Percentiles rank a stretch among this genome's conserved stretches.
Conservation (phyloP, 2,888 invertebrate genomes). For the Drosophila silvestris region DNA sequence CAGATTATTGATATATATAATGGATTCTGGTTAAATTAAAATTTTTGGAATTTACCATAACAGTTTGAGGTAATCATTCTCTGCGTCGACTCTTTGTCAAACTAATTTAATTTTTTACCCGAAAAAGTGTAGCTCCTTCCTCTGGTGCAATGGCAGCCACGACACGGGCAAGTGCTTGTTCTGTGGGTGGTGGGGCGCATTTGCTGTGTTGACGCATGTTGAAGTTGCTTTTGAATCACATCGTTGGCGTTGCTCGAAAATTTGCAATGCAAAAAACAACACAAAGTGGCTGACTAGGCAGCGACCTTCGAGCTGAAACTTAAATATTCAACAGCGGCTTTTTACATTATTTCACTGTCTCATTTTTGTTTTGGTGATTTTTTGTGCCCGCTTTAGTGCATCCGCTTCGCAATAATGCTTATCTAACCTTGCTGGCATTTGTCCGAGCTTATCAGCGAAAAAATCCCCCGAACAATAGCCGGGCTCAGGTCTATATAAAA, state of each 20-base stretch:
- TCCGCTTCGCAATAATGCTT: slow-evolving; percentile 33
- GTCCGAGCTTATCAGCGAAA: slow-evolving; percentile 53
- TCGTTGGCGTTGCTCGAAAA: slow-evolving; percentile 48
- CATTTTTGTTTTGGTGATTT: background rate
- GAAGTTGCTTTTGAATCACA: slow-evolving; percentile 60
- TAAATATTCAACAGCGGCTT: slow-evolving; percentile 42
- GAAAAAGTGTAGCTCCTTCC: background rate
- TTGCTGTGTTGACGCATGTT: slow-evolving; percentile 65
- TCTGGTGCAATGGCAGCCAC: background rate
- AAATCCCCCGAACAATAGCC: slow-evolving; percentile 37
- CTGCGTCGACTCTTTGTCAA: background rate
- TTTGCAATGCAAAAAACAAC: slow-evolving; percentile 78
- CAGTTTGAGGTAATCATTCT: background rate
- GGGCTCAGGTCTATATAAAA: slow-evolving; percentile 55
- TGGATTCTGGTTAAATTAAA: background rate
- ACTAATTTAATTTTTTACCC: background rate
- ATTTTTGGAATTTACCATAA: background rate
- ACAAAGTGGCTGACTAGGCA: slow-evolving; percentile 40
- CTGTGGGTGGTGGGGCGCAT: slow-evolving; percentile 36
- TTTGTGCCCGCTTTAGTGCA: slow-evolving; percentile 23
- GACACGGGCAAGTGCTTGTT: slow-evolving; percentile 33
- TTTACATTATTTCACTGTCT: slow-evolving; percentile 25
- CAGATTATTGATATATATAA: background rate
- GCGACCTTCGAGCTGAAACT: slow-evolving; percentile 32
- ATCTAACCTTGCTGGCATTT: slow-evolving; percentile 40